A percentile compares a stretch with the other conserved stretches of the same genome.
Conservation (phyloP, 2,797 vertebrate genomes). For the Mormyrops boulengeri region DNA sequence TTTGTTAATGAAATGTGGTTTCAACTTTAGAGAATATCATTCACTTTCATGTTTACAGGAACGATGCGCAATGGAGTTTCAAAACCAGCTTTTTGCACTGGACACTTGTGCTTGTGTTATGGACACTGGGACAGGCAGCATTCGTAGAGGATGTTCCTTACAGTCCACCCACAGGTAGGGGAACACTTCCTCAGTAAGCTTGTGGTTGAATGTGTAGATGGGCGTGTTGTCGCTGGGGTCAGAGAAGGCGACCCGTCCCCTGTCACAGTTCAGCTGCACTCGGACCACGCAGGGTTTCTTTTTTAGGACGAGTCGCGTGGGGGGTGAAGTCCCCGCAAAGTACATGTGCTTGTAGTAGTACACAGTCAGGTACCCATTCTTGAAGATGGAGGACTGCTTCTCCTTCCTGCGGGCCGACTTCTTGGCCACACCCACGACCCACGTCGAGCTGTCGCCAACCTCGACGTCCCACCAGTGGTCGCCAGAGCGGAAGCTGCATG, state of each 20-base stretch:
- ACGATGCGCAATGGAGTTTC: not conserved
- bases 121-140: slow-evolving; percentile 42
- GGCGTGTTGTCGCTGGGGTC: slow-evolving; percentile 38
- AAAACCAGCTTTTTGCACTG: not conserved
- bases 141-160: slow-evolving; percentile 46
- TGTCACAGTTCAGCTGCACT: slow-evolving; percentile 55
- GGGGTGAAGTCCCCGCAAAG: slow-evolving; percentile 58
- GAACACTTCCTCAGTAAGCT: slow-evolving; percentile 47
- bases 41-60: not conserved
- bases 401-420: slow-evolving; percentile 51
- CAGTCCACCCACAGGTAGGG: slow-evolving; percentile 63
- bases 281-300: slow-evolving; percentile 45
- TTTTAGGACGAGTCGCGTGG: slow-evolving; percentile 48
- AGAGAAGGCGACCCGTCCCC: slow-evolving; percentile 49
- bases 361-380: slow-evolving; percentile 57
- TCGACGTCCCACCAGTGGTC: slow-evolving; percentile 53
- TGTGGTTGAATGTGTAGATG: slow-evolving; percentile 60
- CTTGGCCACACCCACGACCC: slow-evolving; percentile 59
- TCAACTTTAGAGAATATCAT: not conserved
- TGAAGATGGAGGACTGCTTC: slow-evolving; percentile 52
- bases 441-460: slow-evolving; percentile 54
- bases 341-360: slow-evolving; percentile 63
- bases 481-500: slow-evolving; percentile 45
- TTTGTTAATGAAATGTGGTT: not conserved
- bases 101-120: slow-evolving; percentile 26